These are phyloP conservation scores for Criorhina ranunculi DNA, from an alignment of 2,888 invertebrate species.

Conservation along the genomic window DNA sequence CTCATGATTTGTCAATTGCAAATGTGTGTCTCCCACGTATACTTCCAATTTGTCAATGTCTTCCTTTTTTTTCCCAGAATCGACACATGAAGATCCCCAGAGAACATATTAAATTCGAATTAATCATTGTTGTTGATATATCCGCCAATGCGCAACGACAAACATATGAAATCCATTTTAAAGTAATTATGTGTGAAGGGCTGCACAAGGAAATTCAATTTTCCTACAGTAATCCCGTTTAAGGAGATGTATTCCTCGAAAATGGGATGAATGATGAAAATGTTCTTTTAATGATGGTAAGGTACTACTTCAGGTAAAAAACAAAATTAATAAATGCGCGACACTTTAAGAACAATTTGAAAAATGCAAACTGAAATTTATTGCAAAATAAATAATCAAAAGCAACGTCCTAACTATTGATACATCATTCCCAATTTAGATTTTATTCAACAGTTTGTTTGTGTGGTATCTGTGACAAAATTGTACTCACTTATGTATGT, in stretches of 20 bases:
- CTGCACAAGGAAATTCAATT: slow-evolving; percentile 35
- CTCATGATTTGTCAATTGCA: not conserved
- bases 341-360: too few relatives aligned
- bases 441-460: too few relatives aligned
- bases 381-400: too few relatives aligned
- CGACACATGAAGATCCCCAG: slow-evolving; percentile 1
- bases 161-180: slow-evolving; percentile 22
- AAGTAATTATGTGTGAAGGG: slow-evolving; percentile 23
- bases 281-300: slow-evolving; percentile 7
- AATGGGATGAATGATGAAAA: slow-evolving; percentile 22
- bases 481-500: too few relatives aligned
- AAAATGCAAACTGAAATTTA: too few relatives aligned
- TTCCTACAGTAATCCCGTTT: slow-evolving; percentile 11
- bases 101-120: slow-evolving; percentile 31
- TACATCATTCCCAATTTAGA: too few relatives aligned
- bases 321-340: too few relatives aligned
- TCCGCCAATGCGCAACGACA: slow-evolving; percentile 23
- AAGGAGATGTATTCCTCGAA: not conserved
- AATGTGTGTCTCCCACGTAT: not conserved
- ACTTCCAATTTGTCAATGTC: slow-evolving; percentile 35
- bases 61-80: not conserved
- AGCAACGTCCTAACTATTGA: too few relatives aligned
- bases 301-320: too few relatives aligned
- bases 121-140: slow-evolving; percentile 45
- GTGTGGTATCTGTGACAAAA: too few relatives aligned